phyloP scores from a whole-genome alignment of 2,888 invertebrate species.

The Coenonympha arcania region DNA sequence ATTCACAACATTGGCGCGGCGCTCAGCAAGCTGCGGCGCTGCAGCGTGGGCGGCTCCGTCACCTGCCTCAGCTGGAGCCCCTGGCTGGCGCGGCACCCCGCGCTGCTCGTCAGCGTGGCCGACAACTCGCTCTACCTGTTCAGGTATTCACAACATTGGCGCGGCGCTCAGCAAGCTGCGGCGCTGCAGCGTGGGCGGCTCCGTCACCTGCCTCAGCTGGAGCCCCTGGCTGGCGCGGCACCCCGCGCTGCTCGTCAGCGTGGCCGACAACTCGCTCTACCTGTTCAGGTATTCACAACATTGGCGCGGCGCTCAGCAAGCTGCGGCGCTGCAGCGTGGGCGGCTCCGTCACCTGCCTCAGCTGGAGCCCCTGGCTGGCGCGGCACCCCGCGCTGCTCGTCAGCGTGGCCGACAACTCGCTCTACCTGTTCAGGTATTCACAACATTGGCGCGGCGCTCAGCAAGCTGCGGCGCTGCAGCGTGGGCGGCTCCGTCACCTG shows the following conservation, averaged over 20 bases:
- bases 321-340: conserved; percentile 77
- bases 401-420: conserved; percentile 83
- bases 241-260: conserved; percentile 85
- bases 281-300: conserved; percentile 41
- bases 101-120: conserved; percentile 83
- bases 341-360: conserved; percentile 81
- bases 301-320: conserved; percentile 79
- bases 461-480: conserved; percentile 77
- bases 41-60: conserved; percentile 77
- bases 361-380: conserved; percentile 87
- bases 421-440: conserved; percentile 53
- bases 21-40: conserved; percentile 79
- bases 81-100: conserved; percentile 88
- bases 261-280: conserved; percentile 82
- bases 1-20: conserved; percentile 74
- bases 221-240: conserved; percentile 88
- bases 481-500: conserved; percentile 80
- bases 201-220: conserved; percentile 83
- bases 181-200: conserved; percentile 76
- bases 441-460: conserved; percentile 77
- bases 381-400: conserved; percentile 85
- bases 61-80: conserved; percentile 84
- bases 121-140: conserved; percentile 78
- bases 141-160: conserved; percentile 59
- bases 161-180: conserved; percentile 80